Evolutionary conservation across 2,888 invertebrate species (phyloP).

Genomic region (Tetrapedia diversipes): DNA sequence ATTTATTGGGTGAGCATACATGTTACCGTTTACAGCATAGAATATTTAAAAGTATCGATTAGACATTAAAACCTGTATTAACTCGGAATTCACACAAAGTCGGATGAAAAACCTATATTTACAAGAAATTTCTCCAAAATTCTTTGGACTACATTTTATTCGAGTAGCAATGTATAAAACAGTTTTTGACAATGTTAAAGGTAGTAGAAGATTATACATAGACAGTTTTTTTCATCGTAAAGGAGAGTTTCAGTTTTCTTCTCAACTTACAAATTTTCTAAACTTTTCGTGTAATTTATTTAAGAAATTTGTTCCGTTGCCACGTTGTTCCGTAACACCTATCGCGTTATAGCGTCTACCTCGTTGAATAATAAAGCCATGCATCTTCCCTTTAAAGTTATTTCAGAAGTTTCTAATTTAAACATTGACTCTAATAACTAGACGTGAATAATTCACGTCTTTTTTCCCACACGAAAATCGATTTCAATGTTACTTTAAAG

Average conservation of each 20-base stretch:
- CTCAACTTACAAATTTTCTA: not conserved
- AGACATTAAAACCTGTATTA: not conserved
- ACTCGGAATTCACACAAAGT: not conserved
- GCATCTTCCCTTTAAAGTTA: not conserved
- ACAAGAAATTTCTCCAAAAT: not conserved
- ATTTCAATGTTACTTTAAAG: not conserved
- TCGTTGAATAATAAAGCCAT: slow-evolving; percentile 9
- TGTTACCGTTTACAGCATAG: not conserved
- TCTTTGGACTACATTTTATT: not conserved
- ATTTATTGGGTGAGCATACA: slow-evolving; percentile 1
- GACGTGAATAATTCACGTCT: not conserved
- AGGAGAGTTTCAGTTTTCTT: not conserved
- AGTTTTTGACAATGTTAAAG: not conserved
- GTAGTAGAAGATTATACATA: not conserved
- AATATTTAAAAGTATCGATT: not conserved
- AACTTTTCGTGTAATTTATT: not conserved
- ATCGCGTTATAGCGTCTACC: not conserved
- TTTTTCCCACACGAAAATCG: not conserved
- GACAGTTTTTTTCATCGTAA: not conserved
- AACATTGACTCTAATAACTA: not conserved
- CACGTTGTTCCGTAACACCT: not conserved
- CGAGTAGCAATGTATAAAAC: not conserved
- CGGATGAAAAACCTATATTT: not conserved
- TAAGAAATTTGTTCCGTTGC: not conserved
- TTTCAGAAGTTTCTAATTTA: not conserved